phyloP scores from a whole-genome alignment of 92 coral and sea anemone species.

The Ricordea florida region DNA sequence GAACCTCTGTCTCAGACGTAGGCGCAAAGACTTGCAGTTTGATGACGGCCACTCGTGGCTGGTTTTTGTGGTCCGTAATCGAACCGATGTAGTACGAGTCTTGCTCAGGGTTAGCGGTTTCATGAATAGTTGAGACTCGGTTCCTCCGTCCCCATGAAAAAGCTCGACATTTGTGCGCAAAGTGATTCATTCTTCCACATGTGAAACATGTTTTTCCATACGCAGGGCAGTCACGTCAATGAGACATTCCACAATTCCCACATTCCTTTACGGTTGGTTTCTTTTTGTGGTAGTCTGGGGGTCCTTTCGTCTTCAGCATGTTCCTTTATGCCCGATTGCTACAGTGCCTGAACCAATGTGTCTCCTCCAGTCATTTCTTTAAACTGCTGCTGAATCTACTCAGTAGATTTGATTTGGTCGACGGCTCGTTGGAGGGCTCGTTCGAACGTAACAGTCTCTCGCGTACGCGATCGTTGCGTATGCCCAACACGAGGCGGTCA shows the following conservation, averaged over 20 bases:
- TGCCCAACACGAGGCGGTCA: neutral
- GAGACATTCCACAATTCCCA: slow-evolving; percentile 3
- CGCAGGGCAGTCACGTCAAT: slow-evolving; percentile 3
- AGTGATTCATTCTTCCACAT: slow-evolving; percentile 11
- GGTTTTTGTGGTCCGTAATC: neutral
- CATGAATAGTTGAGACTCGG: neutral
- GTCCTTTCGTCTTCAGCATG: neutral
- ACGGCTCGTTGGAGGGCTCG: neutral
- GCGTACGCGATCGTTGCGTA: neutral
- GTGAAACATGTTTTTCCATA: slow-evolving; percentile 4
- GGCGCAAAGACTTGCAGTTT: neutral
- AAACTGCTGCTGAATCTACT: slow-evolving; percentile 19
- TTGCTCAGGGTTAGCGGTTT: neutral
- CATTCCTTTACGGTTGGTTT: neutral
- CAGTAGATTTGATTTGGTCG: slow-evolving; percentile 5
- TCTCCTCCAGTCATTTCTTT: slow-evolving; percentile 12
- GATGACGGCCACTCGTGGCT: neutral
- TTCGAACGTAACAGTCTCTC: neutral
- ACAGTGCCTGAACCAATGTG: neutral
- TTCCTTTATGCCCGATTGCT: neutral
- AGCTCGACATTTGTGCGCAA: neutral
- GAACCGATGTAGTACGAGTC: slow-evolving; percentile 17
- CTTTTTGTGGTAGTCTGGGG: neutral
- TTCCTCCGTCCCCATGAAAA: neutral
- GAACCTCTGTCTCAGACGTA: neutral